Conservation (phyloP, 2,797 vertebrate species). For the Parauchenoglanis ngamensis region DNA sequence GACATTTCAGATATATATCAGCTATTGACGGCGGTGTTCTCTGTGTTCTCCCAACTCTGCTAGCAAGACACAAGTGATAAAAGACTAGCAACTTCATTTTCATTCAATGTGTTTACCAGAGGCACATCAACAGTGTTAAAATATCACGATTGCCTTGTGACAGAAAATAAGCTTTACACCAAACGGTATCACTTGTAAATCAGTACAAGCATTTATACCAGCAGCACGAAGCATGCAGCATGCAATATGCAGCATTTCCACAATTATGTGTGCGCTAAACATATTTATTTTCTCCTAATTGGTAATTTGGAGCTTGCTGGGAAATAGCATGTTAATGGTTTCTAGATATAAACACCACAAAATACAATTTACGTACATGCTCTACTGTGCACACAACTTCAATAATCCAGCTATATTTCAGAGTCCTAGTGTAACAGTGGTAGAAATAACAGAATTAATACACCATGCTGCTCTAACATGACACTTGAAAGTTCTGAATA, state of each 20-base stretch:
- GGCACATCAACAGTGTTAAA: background rate
- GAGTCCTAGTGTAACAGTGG: background rate
- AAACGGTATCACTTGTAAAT: background rate
- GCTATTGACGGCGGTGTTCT: background rate
- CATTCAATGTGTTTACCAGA: background rate
- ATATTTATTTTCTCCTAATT: background rate
- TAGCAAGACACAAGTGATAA: background rate
- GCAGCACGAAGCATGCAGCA: too few species aligned
- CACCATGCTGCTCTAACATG: background rate
- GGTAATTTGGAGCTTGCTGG: background rate
- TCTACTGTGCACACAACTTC: background rate
- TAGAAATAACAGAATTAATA: background rate
- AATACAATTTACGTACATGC: background rate
- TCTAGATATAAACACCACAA: background rate
- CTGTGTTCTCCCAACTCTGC: background rate
- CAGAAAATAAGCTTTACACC: background rate
- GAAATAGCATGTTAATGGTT: background rate
- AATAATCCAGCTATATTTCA: conserved; percentile 11
- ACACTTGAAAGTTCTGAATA: background rate
- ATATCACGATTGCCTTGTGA: background rate
- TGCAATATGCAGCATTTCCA: background rate
- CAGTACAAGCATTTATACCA: background rate
- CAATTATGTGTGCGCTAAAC: background rate
- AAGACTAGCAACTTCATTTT: background rate
- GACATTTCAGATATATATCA: background rate